Conservation (phyloP, 2,888 invertebrate genomes). For the Nomada fabriciana region DNA sequence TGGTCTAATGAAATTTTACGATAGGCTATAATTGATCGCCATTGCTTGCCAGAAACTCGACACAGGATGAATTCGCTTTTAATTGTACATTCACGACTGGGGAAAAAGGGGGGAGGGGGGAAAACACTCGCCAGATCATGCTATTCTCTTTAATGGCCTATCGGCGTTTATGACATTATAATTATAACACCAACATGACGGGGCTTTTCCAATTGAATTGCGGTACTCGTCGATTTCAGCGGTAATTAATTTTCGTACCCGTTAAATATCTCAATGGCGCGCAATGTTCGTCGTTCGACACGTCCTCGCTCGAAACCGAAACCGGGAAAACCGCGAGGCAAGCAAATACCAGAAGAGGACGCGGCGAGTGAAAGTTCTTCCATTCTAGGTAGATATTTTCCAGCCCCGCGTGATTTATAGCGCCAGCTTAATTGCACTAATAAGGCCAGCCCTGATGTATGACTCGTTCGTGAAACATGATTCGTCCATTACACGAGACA, state of each 20-base stretch:
- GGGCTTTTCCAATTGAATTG: conserved; percentile 43
- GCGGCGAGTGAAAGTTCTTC: not conserved
- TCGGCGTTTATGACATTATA: conserved; percentile 42
- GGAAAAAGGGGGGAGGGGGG: not conserved
- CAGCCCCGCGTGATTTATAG: not conserved
- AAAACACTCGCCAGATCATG: not conserved
- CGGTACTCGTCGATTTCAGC: conserved; percentile 15
- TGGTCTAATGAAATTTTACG: conserved; percentile 13
- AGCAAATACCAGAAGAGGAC: too few species aligned
- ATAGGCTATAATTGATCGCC: not conserved
- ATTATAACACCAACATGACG: conserved; percentile 40
- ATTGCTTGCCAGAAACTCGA: not conserved
- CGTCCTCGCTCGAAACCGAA: not conserved
- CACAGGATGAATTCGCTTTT: not conserved
- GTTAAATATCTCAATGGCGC: conserved; percentile 24
- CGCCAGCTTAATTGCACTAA: not conserved
- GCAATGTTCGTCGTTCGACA: not conserved
- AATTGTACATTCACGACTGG: not conserved
- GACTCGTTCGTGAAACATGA: not conserved
- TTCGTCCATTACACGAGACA: conserved; percentile 9
- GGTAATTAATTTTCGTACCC: conserved; percentile 55
- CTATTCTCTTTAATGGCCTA: conserved; percentile 19
- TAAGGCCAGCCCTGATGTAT: not conserved
- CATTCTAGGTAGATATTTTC: not conserved
- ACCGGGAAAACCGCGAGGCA: too few species aligned